A percentile compares a stretch with the other conserved stretches of the same genome.
These are phyloP conservation scores for Odontomachus brunneus DNA, from an alignment of 1,140 invertebrate genomes.

Conservation along the genomic window DNA sequence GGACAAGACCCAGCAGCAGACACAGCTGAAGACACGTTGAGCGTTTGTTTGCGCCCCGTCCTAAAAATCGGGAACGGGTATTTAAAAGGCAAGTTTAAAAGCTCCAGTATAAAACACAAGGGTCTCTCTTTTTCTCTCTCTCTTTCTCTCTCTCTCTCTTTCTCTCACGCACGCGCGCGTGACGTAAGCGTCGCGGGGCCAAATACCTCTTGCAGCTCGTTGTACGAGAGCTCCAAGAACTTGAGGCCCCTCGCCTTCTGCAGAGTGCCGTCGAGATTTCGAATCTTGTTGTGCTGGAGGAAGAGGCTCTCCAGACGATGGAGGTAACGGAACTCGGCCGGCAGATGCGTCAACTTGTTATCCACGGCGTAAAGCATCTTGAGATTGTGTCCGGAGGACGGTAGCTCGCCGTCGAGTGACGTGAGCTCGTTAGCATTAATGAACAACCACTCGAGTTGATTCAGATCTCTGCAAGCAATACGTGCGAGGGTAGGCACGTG, in stretches of 20 bases:
- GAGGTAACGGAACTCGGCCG: slow-evolving; percentile 89
- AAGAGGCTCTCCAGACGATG: slow-evolving; percentile 89
- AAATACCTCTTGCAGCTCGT: slow-evolving; percentile 89
- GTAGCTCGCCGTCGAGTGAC: slow-evolving; percentile 90
- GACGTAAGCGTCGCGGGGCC: neutral
- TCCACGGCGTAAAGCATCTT: slow-evolving; percentile 89
- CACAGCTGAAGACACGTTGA: too few relatives aligned
- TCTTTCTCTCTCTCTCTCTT: too few relatives aligned
- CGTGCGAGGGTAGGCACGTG: slow-evolving; percentile 18
- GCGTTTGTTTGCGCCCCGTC: too few relatives aligned
- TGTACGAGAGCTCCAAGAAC: slow-evolving; percentile 89
- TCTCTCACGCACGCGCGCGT: neutral
- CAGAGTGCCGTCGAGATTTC: slow-evolving; percentile 89
- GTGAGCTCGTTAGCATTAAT: slow-evolving; percentile 91
- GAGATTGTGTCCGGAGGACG: slow-evolving; percentile 88
- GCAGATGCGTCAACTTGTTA: slow-evolving; percentile 89
- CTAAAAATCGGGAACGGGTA: too few relatives aligned
- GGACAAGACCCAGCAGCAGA: too few relatives aligned
- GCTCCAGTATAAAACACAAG: too few relatives aligned
- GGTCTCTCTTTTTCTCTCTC: too few relatives aligned
- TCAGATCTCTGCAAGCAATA: slow-evolving; percentile 86
- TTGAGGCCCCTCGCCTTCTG: slow-evolving; percentile 88
- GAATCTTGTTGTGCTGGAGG: slow-evolving; percentile 90
- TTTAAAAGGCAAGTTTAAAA: too few relatives aligned
- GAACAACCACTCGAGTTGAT: slow-evolving; percentile 91